Conservation (phyloP, 2,888 invertebrate genomes). For the Arrhopalites spinosus region DNA sequence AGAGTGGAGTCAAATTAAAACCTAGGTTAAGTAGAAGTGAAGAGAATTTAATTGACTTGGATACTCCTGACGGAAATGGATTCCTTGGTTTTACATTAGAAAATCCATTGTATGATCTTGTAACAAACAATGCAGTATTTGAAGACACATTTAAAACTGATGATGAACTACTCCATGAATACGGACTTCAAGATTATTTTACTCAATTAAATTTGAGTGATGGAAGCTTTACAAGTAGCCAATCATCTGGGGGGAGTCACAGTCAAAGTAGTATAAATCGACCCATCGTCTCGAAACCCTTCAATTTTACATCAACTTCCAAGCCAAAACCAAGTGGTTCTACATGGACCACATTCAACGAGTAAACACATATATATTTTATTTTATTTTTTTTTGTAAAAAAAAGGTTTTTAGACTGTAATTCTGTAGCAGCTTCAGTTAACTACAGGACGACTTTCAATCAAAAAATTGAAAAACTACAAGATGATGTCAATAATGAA, state of each 20-base stretch:
- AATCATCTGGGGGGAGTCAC: constrained; percentile 29
- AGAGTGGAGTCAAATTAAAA: constrained; percentile 27
- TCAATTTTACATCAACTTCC: not conserved
- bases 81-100: constrained; percentile 49
- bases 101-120: constrained; percentile 55
- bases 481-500: no score
- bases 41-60: constrained; percentile 56
- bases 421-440: not conserved
- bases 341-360: constrained; percentile 31
- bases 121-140: constrained; percentile 51
- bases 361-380: constrained; percentile 15
- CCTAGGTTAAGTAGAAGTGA: constrained; percentile 42
- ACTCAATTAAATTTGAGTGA: constrained; percentile 31
- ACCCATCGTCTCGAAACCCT: not conserved
- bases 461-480: not conserved
- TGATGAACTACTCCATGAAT: constrained; percentile 53
- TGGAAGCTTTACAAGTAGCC: constrained; percentile 29
- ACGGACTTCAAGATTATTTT: constrained; percentile 55
- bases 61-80: constrained; percentile 51
- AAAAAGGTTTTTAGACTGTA: not conserved
- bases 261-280: constrained; percentile 27
- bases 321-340: constrained; percentile 16
- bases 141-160: constrained; percentile 51
- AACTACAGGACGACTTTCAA: no score
- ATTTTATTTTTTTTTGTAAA: not conserved